Evolutionary conservation across 2,888 invertebrate species (phyloP).

Genomic region (Nephrotoma flavescens): DNA sequence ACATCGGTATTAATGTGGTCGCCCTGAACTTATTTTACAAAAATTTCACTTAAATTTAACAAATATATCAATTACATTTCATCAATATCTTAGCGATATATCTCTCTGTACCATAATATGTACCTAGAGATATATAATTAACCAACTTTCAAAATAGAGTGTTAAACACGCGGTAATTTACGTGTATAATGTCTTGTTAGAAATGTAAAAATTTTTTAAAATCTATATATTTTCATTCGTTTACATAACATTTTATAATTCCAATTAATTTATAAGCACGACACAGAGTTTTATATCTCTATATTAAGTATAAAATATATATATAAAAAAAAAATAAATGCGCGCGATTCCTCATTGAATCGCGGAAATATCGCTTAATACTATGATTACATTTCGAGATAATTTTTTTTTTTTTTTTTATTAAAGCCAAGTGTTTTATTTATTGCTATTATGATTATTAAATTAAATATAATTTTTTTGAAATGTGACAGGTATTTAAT

Average conservation of each 20-base stretch:
- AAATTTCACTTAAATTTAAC: background rate
- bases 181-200: background rate
- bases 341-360: background rate
- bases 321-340: background rate
- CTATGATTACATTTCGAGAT: background rate
- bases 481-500: background rate
- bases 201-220: background rate
- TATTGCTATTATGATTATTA: background rate
- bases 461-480: background rate
- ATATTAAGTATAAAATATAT: background rate
- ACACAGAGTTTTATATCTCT: background rate
- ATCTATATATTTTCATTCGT: background rate
- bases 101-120: background rate
- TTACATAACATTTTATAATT: background rate
- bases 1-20: background rate
- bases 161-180: background rate
- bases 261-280: background rate
- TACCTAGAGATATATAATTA: background rate
- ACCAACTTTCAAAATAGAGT: background rate
- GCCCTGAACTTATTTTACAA: background rate
- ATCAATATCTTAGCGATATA: background rate
- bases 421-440: background rate
- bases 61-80: background rate
- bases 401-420: background rate
- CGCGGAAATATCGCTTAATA: background rate